These are phyloP conservation scores for Scaptodrosophila lebanonensis DNA, from an alignment of 1,140 invertebrate species.

Conservation along the genomic window DNA sequence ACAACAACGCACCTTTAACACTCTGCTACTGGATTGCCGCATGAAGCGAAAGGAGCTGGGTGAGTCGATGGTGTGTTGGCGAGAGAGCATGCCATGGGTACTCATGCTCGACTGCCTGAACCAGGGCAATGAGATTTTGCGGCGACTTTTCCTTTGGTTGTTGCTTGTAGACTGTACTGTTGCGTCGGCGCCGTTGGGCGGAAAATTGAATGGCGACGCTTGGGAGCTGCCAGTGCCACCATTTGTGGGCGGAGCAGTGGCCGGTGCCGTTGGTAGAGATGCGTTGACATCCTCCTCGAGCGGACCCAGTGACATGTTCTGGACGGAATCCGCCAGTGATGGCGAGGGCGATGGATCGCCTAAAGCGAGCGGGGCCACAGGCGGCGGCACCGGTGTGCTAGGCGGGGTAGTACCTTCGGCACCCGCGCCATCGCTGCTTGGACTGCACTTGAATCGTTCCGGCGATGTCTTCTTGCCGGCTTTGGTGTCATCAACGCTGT, in stretches of 20 bases:
- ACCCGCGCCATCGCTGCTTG: background rate
- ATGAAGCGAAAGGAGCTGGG: constrained; percentile 85
- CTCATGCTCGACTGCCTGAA: constrained; percentile 87
- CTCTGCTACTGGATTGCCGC: constrained; percentile 67
- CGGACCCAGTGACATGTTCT: constrained; percentile 62
- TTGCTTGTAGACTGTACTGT: constrained; percentile 62
- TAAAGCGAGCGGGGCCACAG: constrained; percentile 47
- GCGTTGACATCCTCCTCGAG: constrained; percentile 56
- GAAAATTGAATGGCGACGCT: constrained; percentile 64
- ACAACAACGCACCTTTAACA: constrained; percentile 78
- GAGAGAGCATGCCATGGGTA: constrained; percentile 83
- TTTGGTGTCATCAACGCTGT: constrained; percentile 61
- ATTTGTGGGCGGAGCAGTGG: constrained; percentile 16
- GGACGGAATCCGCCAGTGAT: constrained; percentile 55
- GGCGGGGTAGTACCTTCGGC: constrained; percentile 36
- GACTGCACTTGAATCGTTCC: constrained; percentile 45
- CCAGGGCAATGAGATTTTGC: constrained; percentile 93
- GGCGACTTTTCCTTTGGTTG: constrained; percentile 81
- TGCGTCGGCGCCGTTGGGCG: constrained; percentile 28
- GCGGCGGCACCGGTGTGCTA: constrained; percentile 50
- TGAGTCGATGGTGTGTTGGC: constrained; percentile 93
- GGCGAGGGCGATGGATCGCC: constrained; percentile 67
- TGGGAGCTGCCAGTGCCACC: constrained; percentile 26
- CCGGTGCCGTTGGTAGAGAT: constrained; percentile 36
- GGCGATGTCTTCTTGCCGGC: constrained; percentile 43